Percentiles rank a stretch among this genome's conserved stretches.
phyloP scores from a whole-genome alignment of 2,888 invertebrate genomes.

The Leptinotarsa peninsularis region DNA sequence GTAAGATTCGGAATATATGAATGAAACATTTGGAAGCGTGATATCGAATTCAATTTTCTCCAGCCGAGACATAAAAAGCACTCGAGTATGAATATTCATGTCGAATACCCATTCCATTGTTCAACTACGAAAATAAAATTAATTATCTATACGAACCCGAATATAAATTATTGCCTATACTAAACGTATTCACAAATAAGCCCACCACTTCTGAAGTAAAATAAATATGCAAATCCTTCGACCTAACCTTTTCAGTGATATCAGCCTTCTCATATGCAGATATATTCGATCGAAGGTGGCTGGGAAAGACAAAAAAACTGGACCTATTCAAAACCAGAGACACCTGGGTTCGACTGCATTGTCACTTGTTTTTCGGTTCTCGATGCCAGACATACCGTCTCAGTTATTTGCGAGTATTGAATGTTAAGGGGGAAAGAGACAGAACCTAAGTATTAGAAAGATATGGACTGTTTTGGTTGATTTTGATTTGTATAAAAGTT shows the following conservation, averaged over 20 bases:
- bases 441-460: slow-evolving; percentile 7
- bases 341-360: slow-evolving; percentile 38
- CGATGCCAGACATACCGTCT: slow-evolving; percentile 12
- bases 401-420: background rate
- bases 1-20: slow-evolving; percentile 6
- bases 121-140: slow-evolving; percentile 36
- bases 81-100: slow-evolving; percentile 31
- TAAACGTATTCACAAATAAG: slow-evolving; percentile 40
- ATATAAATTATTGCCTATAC: slow-evolving; percentile 40
- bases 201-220: slow-evolving; percentile 35
- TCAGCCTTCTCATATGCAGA: slow-evolving; percentile 37
- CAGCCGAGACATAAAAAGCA: slow-evolving; percentile 23
- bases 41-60: slow-evolving; percentile 24
- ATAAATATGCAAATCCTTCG: slow-evolving; percentile 43
- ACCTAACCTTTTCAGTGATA: slow-evolving; percentile 27
- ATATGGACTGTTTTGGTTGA: slow-evolving; percentile 28
- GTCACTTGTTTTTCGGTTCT: slow-evolving; percentile 30
- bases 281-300: slow-evolving; percentile 44
- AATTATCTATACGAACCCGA: slow-evolving; percentile 36
- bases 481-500: slow-evolving; percentile 35
- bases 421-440: background rate
- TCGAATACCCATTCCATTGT: slow-evolving; percentile 26
- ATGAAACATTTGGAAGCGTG: slow-evolving; percentile 15
- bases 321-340: slow-evolving; percentile 37
- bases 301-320: slow-evolving; percentile 37